Evolutionary conservation across 2,113 vertebrate species (phyloP), one percentile per base, ranked within the genome.

Genomic region (Emydocephalus ijimae): DNA sequence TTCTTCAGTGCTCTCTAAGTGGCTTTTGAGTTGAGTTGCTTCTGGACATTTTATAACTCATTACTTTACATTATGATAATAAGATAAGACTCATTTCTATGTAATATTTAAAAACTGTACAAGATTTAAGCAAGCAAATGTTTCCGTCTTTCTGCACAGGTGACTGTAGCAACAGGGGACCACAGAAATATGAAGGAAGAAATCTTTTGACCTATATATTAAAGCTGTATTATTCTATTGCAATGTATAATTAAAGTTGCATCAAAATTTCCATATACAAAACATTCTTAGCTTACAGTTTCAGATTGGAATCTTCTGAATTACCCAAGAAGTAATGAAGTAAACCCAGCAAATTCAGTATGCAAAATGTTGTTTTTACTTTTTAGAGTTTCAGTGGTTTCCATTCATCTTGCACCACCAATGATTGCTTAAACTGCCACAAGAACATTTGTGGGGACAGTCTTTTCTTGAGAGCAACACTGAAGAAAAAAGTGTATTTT

Each of bases 261-360:
- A 89, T 61, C 89, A 85, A 5, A 95, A 87, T 88, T 96, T 94
- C 96, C 93, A 89, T 54, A 29, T 90, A 12, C 43, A 94, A 93
- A 7, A 26, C 34, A 7, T 9, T 88, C 48, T 24, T 64, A 69
- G 24, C 6, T 81, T 69, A 69, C n/a, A 39, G n/a, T 81, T 81
- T 39, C 69, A 81, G 1, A 81, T 20, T 20, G 6, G n/a, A 39
- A 81, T 81, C 69, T 81, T 81, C 69, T 39, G 69, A 81, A 39
- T 81, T 81, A 81, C 15, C 20, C 69, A 81, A 81, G 69, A 81
- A 8, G n/a, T 20, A 34, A 81, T 34, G 34, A 34, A 81, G n/a
- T 81, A 81, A 81, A 81, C 15, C n/a, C 34, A 81, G n/a, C n/a
- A 8, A 81, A 81, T 81, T 81, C 2, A 1, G 69, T 20, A 39